A percentile compares a stretch with the other conserved stretches of the same genome.
These are phyloP conservation scores for Anagrus nilaparvatae DNA, from an alignment of 1,140 invertebrate genomes.

Conservation along the genomic window DNA sequence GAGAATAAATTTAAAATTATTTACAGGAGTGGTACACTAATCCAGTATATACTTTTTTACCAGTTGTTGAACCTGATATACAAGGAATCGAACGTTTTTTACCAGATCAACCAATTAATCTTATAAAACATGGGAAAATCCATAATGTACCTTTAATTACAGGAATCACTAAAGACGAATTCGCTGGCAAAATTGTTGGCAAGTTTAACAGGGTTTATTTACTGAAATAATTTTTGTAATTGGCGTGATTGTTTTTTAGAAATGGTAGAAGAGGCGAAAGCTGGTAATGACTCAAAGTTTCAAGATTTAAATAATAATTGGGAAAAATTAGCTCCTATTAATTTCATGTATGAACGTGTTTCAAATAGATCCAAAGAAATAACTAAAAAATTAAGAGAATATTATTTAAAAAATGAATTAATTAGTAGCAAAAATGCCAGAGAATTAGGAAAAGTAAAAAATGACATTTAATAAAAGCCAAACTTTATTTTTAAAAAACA, in stretches of 20 bases:
- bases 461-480: not conserved
- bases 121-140: slow-evolving; percentile 46
- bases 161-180: slow-evolving; percentile 54
- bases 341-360: slow-evolving; percentile 43
- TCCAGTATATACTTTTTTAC: slow-evolving; percentile 50
- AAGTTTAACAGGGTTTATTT: too few species aligned
- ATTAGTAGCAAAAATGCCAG: slow-evolving; percentile 26
- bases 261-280: not conserved
- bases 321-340: slow-evolving; percentile 34
- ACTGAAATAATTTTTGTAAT: too few species aligned
- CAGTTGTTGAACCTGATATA: slow-evolving; percentile 54
- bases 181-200: slow-evolving; percentile 36
- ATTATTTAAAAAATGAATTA: slow-evolving; percentile 31
- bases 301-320: slow-evolving; percentile 4
- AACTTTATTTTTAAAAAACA: not conserved
- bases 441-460: slow-evolving; percentile 24
- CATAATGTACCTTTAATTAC: slow-evolving; percentile 51
- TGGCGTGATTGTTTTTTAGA: too few species aligned
- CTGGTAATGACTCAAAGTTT: slow-evolving; percentile 1
- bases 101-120: slow-evolving; percentile 43
- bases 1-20: slow-evolving; percentile 25
- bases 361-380: slow-evolving; percentile 36
- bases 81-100: slow-evolving; percentile 52
- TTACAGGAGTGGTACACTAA: slow-evolving; percentile 45
- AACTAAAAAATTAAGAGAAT: slow-evolving; percentile 34